Percentiles rank a stretch among this genome's conserved stretches.
These are phyloP conservation scores for Pomacea maculata DNA, from an alignment of 1,140 invertebrate genomes.

Conservation along the genomic window DNA sequence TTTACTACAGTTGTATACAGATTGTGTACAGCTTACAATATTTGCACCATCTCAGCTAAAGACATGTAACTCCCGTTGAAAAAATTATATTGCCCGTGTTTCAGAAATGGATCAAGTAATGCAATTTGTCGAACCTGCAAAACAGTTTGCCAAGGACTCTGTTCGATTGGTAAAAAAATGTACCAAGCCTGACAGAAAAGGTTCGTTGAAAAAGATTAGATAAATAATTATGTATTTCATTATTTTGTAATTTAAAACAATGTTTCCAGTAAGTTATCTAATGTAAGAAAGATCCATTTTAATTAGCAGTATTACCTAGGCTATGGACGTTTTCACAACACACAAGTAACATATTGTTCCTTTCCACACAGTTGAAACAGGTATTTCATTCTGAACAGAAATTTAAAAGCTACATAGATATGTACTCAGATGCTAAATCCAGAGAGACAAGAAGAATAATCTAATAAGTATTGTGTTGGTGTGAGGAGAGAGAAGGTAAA, in stretches of 20 bases:
- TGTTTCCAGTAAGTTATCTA: not conserved
- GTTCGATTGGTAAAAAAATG: slow-evolving; percentile 95
- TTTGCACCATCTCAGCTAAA: no score
- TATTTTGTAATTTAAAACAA: not conserved
- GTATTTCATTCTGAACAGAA: no score
- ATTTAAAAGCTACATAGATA: no score
- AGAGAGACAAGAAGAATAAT: no score
- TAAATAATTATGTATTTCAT: not conserved
- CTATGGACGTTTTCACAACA: not conserved
- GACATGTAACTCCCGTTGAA: no score
- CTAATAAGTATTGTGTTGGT: no score
- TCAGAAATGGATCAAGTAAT: slow-evolving; percentile 93
- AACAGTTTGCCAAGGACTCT: slow-evolving; percentile 98
- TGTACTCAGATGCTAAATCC: no score
- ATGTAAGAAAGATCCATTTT: not conserved
- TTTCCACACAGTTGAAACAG: no score
- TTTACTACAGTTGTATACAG: no score
- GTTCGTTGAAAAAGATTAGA: slow-evolving; percentile 67
- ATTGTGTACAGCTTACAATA: no score
- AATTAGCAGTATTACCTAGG: not conserved
- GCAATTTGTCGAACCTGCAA: slow-evolving; percentile 92
- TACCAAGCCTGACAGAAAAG: slow-evolving; percentile 99
- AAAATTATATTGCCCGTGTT: no score
- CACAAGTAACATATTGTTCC: not conserved
- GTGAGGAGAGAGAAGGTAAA: no score